Evolutionary conservation across 2,797 vertebrate genomes (phyloP), one percentile per base, ranked within the genome.

Genomic region (Kryptolebias ocellatus): DNA sequence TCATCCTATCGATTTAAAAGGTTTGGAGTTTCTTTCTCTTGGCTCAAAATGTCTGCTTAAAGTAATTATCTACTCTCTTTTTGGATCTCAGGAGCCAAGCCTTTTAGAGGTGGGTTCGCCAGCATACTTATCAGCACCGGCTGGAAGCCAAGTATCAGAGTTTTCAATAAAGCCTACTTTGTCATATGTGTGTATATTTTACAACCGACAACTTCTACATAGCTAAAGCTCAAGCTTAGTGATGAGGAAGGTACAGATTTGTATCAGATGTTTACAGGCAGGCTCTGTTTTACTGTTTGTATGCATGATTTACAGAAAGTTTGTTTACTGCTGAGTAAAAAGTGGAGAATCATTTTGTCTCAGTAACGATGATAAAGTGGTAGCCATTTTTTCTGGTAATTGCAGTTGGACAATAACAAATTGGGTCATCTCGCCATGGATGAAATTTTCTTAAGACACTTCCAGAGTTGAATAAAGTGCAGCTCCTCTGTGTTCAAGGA

Each of bases 1-100:
- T 58, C 34, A 47, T 50, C 16, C 15, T 31, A 49, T 69, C 37
- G 64, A 45, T 64, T 70, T 28, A 29, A 67, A 64, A 63, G 44
- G 17, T 5, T 50, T 16, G 29, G 45, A 17, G 52, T 27, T 52
- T 42, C 31, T 9, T 57, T n/a, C 17, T 59, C 54, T 63, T 57
- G 60, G 11, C 59, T 63, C 47, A 39, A 3, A 34, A 0, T 16
- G 1, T 46, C 58, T 16, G 52, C 39, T 60, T 53, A 3, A 50
- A 60, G 15, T 66, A 45, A 56, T 61, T 16, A 1, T 3, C 47
- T 53, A 5, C 6, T 45, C 6, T 53, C 52, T 58, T 52, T 68
- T 53, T 20, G 12, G 6, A 1, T 8, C 10, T 3, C 14, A 28
- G 0, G 9, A 55, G 59, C 39, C 29, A 55, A 52, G 55, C 12